Evolutionary conservation across 2,888 invertebrate genomes (phyloP).

Genomic region (Eristalinus aeneus): DNA sequence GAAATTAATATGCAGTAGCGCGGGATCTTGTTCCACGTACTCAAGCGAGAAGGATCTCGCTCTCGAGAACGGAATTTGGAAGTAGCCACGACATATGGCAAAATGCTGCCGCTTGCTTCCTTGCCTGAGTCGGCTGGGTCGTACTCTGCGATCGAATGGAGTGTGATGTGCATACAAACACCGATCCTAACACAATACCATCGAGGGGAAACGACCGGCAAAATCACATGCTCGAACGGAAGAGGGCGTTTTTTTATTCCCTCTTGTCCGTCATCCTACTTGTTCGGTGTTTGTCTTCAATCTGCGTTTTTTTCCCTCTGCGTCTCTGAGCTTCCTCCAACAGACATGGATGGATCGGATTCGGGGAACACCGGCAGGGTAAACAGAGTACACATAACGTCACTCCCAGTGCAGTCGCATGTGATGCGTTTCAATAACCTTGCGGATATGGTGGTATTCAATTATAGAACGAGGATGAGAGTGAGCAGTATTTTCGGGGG

Average conservation of each 20-base stretch:
- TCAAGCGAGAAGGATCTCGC: constrained; percentile 16
- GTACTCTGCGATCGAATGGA: constrained; percentile 20
- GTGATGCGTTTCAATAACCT: constrained; percentile 64
- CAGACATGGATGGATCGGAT: constrained; percentile 29
- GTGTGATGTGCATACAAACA: constrained; percentile 65
- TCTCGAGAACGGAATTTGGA: constrained; percentile 26
- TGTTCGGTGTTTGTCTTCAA: constrained; percentile 18
- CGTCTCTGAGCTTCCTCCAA: not conserved
- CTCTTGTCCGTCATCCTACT: constrained; percentile 10
- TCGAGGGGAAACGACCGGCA: constrained; percentile 63
- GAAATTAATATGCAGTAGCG: constrained; percentile 29
- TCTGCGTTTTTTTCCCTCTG: constrained; percentile 5
- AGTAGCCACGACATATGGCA: constrained; percentile 50
- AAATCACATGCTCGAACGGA: constrained; percentile 62
- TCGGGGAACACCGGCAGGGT: constrained; percentile 53
- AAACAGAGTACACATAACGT: constrained; percentile 52
- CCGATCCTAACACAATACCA: constrained; percentile 55
- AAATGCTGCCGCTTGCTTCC: constrained; percentile 41
- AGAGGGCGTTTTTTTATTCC: constrained; percentile 63
- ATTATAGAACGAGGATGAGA: constrained; percentile 59
- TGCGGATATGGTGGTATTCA: constrained; percentile 70
- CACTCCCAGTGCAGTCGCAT: constrained; percentile 19
- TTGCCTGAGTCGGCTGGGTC: constrained; percentile 4
- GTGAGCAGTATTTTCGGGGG: constrained; percentile 57
- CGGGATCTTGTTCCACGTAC: constrained; percentile 10